Evolutionary conservation across 1,140 invertebrate genomes (phyloP).

Genomic region (Drusus annulatus): DNA sequence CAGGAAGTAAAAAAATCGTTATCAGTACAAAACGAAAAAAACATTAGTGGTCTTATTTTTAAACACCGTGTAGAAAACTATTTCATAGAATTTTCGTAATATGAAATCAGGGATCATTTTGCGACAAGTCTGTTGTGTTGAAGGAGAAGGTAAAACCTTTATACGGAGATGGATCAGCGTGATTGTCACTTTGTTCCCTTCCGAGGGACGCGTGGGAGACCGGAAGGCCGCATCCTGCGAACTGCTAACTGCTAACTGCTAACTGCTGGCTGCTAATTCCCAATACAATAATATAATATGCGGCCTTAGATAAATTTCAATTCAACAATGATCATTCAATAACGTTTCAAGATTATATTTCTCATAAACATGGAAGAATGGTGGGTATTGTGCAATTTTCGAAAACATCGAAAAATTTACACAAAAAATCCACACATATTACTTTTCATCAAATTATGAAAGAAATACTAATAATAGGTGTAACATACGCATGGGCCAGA

Average conservation of each 20-base stretch:
- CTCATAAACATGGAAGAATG: conserved; percentile 10
- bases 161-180: conserved; percentile 44
- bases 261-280: neutral
- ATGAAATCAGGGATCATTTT: conserved; percentile 50
- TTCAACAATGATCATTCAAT: conserved; percentile 30
- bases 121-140: conserved; percentile 42
- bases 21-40: no score
- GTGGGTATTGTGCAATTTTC: no score
- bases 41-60: neutral
- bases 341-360: conserved; percentile 7
- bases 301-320: conserved; percentile 17
- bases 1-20: no score
- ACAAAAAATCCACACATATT: no score
- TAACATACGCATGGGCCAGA: no score
- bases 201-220: conserved; percentile 48
- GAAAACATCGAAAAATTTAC: no score
- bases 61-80: neutral
- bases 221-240: conserved; percentile 56
- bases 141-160: conserved; percentile 4
- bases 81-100: neutral
- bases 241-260: neutral
- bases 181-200: conserved; percentile 41
- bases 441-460: no score
- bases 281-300: neutral
- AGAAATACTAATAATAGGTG: no score